Evolutionary conservation across 2,888 invertebrate species (phyloP).

Genomic region (Ennomos quercinarius): DNA sequence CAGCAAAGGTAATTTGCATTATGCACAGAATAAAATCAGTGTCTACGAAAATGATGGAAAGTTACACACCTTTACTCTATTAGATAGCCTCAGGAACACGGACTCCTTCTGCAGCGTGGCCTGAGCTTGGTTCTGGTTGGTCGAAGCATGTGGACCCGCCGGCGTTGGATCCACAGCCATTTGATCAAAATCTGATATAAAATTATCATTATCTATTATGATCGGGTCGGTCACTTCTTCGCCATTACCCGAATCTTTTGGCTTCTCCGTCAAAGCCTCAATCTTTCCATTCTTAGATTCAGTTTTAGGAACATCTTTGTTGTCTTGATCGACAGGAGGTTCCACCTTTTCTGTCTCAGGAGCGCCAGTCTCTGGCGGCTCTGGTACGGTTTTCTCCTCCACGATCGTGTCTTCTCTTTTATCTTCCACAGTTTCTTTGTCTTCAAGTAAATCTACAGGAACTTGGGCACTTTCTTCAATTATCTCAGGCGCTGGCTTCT

Average conservation of each 20-base stretch:
- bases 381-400: slow-evolving; percentile 60
- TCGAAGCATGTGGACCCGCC: slow-evolving; percentile 58
- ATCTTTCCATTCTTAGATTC: slow-evolving; percentile 64
- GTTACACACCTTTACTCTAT: slow-evolving; percentile 93
- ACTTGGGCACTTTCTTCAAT: slow-evolving; percentile 53
- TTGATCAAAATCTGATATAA: slow-evolving; percentile 84
- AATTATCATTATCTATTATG: slow-evolving; percentile 77
- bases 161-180: slow-evolving; percentile 78
- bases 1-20: too few species aligned
- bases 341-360: slow-evolving; percentile 60
- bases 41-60: neutral
- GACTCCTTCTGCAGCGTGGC: slow-evolving; percentile 92
- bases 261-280: slow-evolving; percentile 60
- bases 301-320: slow-evolving; percentile 52
- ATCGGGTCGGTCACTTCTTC: slow-evolving; percentile 70
- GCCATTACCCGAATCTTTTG: slow-evolving; percentile 57
- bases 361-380: slow-evolving; percentile 50
- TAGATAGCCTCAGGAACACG: slow-evolving; percentile 97
- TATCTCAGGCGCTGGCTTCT: slow-evolving; percentile 56
- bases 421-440: slow-evolving; percentile 55
- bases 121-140: slow-evolving; percentile 67
- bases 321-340: slow-evolving; percentile 52
- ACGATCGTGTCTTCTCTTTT: slow-evolving; percentile 57
- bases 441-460: slow-evolving; percentile 62
- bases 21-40: too few species aligned